Conservation (phyloP, 1,140 invertebrate genomes). For the Penaeus chinensis region DNA sequence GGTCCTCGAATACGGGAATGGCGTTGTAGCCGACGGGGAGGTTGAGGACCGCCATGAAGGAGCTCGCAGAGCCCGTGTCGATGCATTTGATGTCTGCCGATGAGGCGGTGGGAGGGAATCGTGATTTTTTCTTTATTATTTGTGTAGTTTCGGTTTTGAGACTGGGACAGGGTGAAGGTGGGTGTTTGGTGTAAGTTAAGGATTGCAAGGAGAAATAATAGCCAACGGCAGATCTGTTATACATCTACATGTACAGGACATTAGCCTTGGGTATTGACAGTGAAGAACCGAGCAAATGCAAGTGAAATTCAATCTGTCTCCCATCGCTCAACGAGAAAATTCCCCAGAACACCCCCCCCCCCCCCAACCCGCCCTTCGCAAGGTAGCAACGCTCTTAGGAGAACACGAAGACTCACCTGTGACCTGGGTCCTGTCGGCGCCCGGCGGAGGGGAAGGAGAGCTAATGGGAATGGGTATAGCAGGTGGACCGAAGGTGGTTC, state of each 20-base stretch:
- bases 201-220: too few relatives aligned
- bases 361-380: background rate
- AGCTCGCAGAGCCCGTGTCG: conserved; percentile 38
- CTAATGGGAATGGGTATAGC: conserved; percentile 37
- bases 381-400: background rate
- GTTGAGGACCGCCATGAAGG: conserved; percentile 50
- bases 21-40: conserved; percentile 42
- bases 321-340: too few relatives aligned
- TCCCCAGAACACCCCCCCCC: background rate
- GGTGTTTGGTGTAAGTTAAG: too few relatives aligned
- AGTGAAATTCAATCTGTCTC: too few relatives aligned
- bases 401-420: conserved; percentile 22
- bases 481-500: conserved; percentile 31
- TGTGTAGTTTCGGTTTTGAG: background rate
- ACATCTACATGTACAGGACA: too few relatives aligned
- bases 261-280: too few relatives aligned
- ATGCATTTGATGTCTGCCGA: conserved; percentile 57
- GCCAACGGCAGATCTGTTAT: too few relatives aligned
- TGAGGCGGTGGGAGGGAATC: background rate
- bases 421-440: conserved; percentile 38
- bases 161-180: too few relatives aligned
- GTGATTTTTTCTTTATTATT: background rate
- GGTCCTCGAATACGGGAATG: conserved; percentile 56
- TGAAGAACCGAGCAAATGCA: too few relatives aligned
- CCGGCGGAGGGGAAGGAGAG: conserved; percentile 36